Evolutionary conservation across 2,888 invertebrate genomes (phyloP), one percentile per base, ranked within the genome.

Genomic region (Hartigia nigra): DNA sequence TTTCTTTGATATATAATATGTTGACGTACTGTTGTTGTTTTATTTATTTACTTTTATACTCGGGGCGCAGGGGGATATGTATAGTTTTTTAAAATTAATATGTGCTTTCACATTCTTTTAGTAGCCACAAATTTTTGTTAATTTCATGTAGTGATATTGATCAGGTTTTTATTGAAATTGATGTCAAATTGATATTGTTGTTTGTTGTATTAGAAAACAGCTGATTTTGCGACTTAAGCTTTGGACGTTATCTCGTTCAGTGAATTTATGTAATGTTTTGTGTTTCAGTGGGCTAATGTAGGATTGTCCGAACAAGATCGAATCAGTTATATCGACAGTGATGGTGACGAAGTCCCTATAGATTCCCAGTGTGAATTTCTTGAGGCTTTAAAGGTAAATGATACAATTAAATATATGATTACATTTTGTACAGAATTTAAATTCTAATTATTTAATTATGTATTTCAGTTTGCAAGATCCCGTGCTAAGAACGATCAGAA

Each of bases 301-400:
- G 79, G 79, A 69, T 55, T 74, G 32, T 76, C 89, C n/a, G 91
- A 88, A 23, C 89, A 92, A 82, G 89, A 92, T 69, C 89, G 88
- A 81, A 91, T 93, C 11, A 91, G 89, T n/a, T 93, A 92, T 83
- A 82, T 92, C 35, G 91, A 91, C 82, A 87, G 88, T 36, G 91
- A 92, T 78, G 90, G 90, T 34, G 91, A 90, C 81, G 92, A 92
- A 82, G 89, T 91, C 79, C 89, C 91, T 12, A 92, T 93, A 76
- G 90, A 92, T 78, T 91, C 91, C 36, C 91, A 92, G 81, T 88
- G 88, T 35, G 92, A 92, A 82, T 93, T 92, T 79, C 90, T 92
- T 80, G 90, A 92, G 76, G 92, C 92, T 36, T 82, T 92, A 76
- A 91, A 92, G 80, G 82, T 82, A 78, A 76, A 14, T 69, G 55